These are phyloP conservation scores for Avahi laniger DNA, from an alignment of 2,797 vertebrate genomes.

Conservation along the genomic window DNA sequence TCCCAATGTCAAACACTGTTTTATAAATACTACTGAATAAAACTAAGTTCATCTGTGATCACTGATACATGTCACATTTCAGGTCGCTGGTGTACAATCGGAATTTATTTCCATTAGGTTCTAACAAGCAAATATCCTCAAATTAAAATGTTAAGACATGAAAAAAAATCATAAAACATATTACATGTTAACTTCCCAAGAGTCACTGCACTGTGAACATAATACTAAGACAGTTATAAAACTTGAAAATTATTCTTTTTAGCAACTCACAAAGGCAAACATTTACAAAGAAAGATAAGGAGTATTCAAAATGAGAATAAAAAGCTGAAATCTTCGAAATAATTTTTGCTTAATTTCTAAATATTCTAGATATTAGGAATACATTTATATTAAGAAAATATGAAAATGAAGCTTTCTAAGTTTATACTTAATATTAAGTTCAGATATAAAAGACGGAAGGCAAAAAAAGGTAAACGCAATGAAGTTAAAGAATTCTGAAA, in stretches of 20 bases:
- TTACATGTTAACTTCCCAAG: neutral
- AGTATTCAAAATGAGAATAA: neutral
- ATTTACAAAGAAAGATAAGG: neutral
- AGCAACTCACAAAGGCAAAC: conserved; percentile 33
- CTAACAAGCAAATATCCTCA: neutral
- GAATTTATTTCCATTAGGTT: neutral
- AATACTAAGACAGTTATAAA: neutral
- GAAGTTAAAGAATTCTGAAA: conserved; percentile 45
- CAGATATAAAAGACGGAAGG: conserved; percentile 19
- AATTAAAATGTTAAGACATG: neutral
- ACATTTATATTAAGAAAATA: neutral
- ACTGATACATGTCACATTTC: neutral
- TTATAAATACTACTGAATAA: conserved; percentile 7
- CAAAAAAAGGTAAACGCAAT: neutral
- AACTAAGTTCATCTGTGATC: neutral
- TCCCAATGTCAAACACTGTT: neutral
- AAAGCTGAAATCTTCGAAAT: neutral
- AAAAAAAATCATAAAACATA: neutral
- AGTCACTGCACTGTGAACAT: neutral
- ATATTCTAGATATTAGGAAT: neutral
- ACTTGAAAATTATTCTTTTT: conserved; percentile 2
- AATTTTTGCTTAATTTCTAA: conserved; percentile 10
- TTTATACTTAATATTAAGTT: neutral
- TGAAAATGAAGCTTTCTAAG: conserved; percentile 20
- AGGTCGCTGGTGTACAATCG: neutral